phyloP scores from a whole-genome alignment of 2,113 vertebrate genomes.

The Indicator indicator region DNA sequence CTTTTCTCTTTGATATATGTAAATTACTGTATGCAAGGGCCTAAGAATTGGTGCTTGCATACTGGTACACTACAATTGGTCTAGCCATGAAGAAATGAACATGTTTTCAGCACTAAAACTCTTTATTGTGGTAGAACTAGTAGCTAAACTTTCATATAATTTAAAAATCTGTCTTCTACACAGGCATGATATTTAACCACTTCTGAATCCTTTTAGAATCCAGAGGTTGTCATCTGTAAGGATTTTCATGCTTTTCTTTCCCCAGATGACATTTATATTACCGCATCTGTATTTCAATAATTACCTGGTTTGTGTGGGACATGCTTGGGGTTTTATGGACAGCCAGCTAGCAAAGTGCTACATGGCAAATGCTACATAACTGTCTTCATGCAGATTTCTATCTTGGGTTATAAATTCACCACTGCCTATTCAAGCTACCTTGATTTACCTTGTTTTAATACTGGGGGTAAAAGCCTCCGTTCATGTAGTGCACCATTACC shows the following conservation, averaged over 20 bases:
- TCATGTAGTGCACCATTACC: neutral
- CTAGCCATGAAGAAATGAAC: neutral
- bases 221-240: neutral
- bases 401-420: neutral
- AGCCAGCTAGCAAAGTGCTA: neutral
- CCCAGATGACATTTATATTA: neutral
- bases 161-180: neutral
- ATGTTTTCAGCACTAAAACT: neutral
- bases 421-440: neutral
- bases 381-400: neutral
- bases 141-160: neutral
- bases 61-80: too few relatives aligned
- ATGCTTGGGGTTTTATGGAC: neutral
- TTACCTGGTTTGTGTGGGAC: neutral
- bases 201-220: neutral
- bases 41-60: neutral
- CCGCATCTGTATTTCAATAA: neutral
- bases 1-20: neutral
- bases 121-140: neutral
- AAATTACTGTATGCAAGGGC: neutral
- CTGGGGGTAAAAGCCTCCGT: neutral
- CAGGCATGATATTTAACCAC: neutral
- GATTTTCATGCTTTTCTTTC: neutral
- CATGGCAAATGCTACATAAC: neutral
- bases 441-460: neutral